phyloP scores from a whole-genome alignment of 1,140 invertebrate genomes.

The Episyrphus balteatus region DNA sequence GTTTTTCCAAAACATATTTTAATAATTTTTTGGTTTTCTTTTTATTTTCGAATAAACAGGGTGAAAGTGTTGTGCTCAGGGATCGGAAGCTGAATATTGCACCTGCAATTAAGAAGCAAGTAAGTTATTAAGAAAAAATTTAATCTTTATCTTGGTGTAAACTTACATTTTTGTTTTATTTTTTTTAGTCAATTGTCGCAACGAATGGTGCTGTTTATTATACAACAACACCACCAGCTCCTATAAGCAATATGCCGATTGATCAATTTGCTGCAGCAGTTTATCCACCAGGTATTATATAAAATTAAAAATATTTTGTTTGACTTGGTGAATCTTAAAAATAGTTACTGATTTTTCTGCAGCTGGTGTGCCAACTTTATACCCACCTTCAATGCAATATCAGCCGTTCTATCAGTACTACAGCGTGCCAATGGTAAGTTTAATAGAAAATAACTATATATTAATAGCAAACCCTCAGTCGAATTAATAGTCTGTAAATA shows the following conservation, averaged over 20 bases:
- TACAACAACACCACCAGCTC: constrained; percentile 35
- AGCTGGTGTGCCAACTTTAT: constrained; percentile 36
- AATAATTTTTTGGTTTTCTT: background rate
- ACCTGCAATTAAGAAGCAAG: constrained; percentile 81
- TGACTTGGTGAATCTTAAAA: constrained; percentile 13
- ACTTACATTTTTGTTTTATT: background rate
- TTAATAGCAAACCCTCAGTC: too few relatives aligned
- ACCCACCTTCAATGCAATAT: constrained; percentile 39
- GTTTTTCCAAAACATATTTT: constrained; percentile 1
- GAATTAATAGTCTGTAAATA: too few relatives aligned
- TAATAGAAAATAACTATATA: background rate
- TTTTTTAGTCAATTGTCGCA: constrained; percentile 28
- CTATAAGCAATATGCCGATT: constrained; percentile 36
- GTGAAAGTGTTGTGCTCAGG: constrained; percentile 62
- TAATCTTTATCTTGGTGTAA: too few relatives aligned
- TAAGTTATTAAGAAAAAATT: constrained; percentile 23
- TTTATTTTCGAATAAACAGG: constrained; percentile 37
- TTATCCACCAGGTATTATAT: constrained; percentile 32
- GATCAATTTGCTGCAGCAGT: constrained; percentile 36
- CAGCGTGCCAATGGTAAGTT: constrained; percentile 37
- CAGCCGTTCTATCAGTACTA: constrained; percentile 39
- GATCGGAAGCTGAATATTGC: constrained; percentile 81
- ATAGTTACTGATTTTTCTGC: constrained; percentile 36
- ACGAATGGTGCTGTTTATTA: constrained; percentile 37
- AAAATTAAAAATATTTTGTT: constrained; percentile 6